Conservation (phyloP, 2,888 invertebrate species). For the Brachyptera putata region DNA sequence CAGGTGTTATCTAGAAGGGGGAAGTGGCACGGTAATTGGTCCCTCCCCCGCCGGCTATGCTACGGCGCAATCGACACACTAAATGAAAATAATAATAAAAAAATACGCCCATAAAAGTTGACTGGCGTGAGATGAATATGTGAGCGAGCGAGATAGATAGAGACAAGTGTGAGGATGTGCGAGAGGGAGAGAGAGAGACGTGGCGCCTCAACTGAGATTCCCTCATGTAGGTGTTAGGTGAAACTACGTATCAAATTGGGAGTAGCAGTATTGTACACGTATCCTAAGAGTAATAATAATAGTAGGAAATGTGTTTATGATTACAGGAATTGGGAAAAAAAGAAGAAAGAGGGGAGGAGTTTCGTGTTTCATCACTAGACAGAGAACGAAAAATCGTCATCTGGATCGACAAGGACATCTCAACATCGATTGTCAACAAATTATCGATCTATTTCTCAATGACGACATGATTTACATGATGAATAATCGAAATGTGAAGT, state of each 20-base stretch:
- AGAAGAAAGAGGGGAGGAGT: not conserved
- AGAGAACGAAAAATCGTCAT: not conserved
- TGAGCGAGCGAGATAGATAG: constrained; percentile 2
- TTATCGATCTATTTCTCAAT: not conserved
- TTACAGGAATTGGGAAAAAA: constrained; percentile 13
- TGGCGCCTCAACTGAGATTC: not conserved
- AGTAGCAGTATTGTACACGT: no score
- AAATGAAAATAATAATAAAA: constrained; percentile 15
- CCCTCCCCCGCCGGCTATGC: constrained; percentile 22
- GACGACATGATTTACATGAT: not conserved
- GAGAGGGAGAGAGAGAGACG: constrained; percentile 14
- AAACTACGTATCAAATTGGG: no score
- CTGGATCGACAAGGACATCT: not conserved
- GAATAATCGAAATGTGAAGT: not conserved
- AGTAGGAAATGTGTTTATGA: constrained; percentile 11
- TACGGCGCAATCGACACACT: constrained; percentile 1
- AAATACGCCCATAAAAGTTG: constrained; percentile 26
- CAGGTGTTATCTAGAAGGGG: not conserved
- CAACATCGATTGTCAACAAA: not conserved
- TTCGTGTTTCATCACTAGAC: not conserved
- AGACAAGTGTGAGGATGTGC: not conserved
- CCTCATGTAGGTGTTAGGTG: not conserved
- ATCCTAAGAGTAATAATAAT: no score
- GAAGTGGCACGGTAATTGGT: constrained; percentile 23
- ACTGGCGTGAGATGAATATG: constrained; percentile 19